Evolutionary conservation across 2,888 invertebrate species (phyloP).

Genomic region (Standfussiana lucernea): DNA sequence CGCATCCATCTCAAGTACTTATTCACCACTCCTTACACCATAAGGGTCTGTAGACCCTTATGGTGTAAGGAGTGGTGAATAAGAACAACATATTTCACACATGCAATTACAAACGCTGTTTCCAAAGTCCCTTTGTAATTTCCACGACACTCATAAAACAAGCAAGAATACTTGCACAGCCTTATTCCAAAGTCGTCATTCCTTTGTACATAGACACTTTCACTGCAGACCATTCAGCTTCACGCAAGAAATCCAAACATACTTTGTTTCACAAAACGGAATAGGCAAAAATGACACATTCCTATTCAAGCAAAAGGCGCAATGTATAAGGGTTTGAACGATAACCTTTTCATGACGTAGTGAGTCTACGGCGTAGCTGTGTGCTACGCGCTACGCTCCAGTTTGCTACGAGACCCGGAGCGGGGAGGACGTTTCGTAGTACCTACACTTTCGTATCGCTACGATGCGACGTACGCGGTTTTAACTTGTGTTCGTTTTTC

Average conservation of each 20-base stretch:
- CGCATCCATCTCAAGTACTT: not conserved
- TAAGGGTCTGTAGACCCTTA: too few species aligned
- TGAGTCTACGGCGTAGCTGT: conserved; percentile 76
- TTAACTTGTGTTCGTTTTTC: conserved; percentile 54
- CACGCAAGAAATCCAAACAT: conserved; percentile 80
- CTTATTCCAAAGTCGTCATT: conserved; percentile 60
- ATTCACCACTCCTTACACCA: not conserved
- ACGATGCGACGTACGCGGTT: conserved; percentile 52
- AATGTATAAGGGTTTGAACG: conserved; percentile 85
- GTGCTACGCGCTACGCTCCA: conserved; percentile 78
- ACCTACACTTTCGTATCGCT: conserved; percentile 34
- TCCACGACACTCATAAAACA: conserved; percentile 52
- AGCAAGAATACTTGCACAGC: conserved; percentile 39
- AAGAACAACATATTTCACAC: conserved; percentile 27
- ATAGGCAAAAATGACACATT: conserved; percentile 85
- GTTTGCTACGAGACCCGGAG: conserved; percentile 81
- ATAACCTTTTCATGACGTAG: conserved; percentile 86
- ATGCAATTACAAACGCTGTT: conserved; percentile 43
- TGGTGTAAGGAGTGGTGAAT: too few species aligned
- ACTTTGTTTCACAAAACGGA: conserved; percentile 84
- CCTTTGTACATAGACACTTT: conserved; percentile 64
- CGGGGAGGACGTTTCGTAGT: conserved; percentile 73
- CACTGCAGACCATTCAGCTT: conserved; percentile 70
- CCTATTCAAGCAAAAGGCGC: conserved; percentile 87
- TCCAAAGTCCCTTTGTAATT: conserved; percentile 36